phyloP scores from a whole-genome alignment of 2,888 invertebrate genomes.

The Drosophila multiciliata region DNA sequence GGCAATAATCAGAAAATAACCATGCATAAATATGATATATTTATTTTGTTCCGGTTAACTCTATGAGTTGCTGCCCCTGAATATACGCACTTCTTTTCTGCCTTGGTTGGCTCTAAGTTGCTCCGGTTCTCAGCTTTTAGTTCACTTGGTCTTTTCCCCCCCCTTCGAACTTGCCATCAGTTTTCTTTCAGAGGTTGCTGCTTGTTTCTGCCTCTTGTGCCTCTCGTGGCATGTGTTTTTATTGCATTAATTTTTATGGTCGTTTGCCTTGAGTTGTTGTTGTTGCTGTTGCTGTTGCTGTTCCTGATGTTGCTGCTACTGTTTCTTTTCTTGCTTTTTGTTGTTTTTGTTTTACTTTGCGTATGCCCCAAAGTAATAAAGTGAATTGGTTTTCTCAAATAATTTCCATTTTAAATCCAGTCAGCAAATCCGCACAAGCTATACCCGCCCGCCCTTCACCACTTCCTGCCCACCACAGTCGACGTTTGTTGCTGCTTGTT shows the following conservation, averaged over 20 bases:
- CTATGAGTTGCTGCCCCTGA: conserved; percentile 13
- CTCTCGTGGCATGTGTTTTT: conserved; percentile 70
- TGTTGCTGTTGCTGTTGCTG: conserved; percentile 28
- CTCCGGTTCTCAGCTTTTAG: conserved; percentile 18
- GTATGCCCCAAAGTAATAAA: conserved; percentile 78
- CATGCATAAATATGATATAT: conserved; percentile 7
- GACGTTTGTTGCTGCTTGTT: conserved; percentile 23
- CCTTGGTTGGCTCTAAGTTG: conserved; percentile 21
- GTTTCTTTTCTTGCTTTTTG: conserved; percentile 16
- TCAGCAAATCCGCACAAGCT: conserved; percentile 71
- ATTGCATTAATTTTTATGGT: conserved; percentile 79
- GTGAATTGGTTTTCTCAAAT: conserved; percentile 78
- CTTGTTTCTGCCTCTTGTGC: conserved; percentile 41
- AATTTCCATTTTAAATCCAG: conserved; percentile 79
- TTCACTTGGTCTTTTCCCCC: conserved; percentile 1
- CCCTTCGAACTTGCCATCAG: conserved; percentile 17
- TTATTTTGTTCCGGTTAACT: conserved; percentile 11
- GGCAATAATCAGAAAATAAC: background rate
- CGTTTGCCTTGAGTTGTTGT: conserved; percentile 53
- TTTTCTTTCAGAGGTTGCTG: conserved; percentile 25
- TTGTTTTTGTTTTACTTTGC: conserved; percentile 75
- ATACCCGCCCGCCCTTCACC: background rate
- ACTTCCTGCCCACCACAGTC: conserved; percentile 8
- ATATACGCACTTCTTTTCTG: conserved; percentile 15
- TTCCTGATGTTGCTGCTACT: conserved; percentile 30